These are phyloP conservation scores for Oscheius sp. DNA, from an alignment of 2,888 invertebrate species.

Conservation along the genomic window DNA sequence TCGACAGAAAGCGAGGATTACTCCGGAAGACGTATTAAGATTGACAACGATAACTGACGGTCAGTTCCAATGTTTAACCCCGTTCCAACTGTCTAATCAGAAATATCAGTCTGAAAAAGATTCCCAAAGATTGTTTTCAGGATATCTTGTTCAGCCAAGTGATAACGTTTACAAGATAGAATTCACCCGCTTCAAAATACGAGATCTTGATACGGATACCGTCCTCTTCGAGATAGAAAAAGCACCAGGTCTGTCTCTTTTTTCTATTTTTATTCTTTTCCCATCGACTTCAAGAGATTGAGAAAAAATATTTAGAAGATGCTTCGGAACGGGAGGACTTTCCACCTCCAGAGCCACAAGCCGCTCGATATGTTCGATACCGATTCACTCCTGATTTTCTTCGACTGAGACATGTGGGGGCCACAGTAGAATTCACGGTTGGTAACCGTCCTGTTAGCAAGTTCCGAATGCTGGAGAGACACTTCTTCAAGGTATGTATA, in stretches of 20 bases:
- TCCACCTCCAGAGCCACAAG: slow-evolving; percentile 45
- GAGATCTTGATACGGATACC: slow-evolving; percentile 86
- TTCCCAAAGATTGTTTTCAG: slow-evolving; percentile 71
- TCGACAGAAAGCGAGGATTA: slow-evolving; percentile 32
- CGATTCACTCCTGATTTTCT: slow-evolving; percentile 98
- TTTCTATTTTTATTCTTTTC: slow-evolving; percentile 3
- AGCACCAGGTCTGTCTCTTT: slow-evolving; percentile 71
- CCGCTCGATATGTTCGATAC: slow-evolving; percentile 93
- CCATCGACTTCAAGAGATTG: too few species aligned
- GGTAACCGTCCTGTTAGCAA: slow-evolving; percentile 88
- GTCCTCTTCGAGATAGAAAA: slow-evolving; percentile 95
- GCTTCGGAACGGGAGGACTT: slow-evolving; percentile 21
- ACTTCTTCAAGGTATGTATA: slow-evolving; percentile 78
- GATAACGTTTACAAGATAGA: slow-evolving; percentile 97
- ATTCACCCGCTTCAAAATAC: slow-evolving; percentile 93
- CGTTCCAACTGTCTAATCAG: neutral
- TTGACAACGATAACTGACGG: slow-evolving; percentile 43
- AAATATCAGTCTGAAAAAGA: neutral
- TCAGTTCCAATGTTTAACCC: neutral
- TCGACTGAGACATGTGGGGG: slow-evolving; percentile 88
- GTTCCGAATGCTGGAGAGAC: slow-evolving; percentile 97
- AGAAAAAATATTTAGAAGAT: slow-evolving; percentile 7
- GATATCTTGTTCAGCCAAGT: slow-evolving; percentile 89
- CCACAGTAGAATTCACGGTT: slow-evolving; percentile 97
- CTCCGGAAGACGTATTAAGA: slow-evolving; percentile 45